These are phyloP conservation scores for Astropecten irregularis DNA, from an alignment of 53 echinoderm and acorn worm species.

Conservation along the genomic window DNA sequence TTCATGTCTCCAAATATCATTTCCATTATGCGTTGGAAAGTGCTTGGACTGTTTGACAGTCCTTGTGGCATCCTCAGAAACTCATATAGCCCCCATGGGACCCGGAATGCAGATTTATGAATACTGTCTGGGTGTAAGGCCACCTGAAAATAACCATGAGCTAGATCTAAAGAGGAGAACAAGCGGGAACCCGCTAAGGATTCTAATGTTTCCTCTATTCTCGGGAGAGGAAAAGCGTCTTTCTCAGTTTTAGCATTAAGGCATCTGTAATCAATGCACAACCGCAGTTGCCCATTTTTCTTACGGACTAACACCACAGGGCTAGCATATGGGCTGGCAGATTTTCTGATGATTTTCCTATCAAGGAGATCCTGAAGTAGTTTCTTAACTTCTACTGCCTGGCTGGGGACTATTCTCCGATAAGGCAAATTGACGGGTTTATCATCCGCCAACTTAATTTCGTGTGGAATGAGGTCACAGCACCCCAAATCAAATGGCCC, in stretches of 20 bases:
- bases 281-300: slow-evolving; percentile 24
- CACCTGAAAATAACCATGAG: slow-evolving; percentile 37
- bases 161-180: too few relatives aligned
- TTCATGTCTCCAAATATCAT: slow-evolving; percentile 32
- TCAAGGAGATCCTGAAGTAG: slow-evolving; percentile 30
- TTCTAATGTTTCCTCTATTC: too few relatives aligned
- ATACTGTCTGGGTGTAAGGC: slow-evolving; percentile 11
- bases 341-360: slow-evolving; percentile 3
- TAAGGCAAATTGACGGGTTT: slow-evolving; percentile 54
- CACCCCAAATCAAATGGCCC: slow-evolving; percentile 67
- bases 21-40: slow-evolving; percentile 41
- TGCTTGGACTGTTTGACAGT: slow-evolving; percentile 35
- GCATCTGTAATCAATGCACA: slow-evolving; percentile 61
- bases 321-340: slow-evolving; percentile 19
- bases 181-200: too few relatives aligned
- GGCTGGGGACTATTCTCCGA: slow-evolving; percentile 55
- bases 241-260: too few relatives aligned
- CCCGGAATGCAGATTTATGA: slow-evolving; percentile 9
- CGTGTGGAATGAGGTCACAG: slow-evolving; percentile 74
- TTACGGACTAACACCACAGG: slow-evolving; percentile 55
- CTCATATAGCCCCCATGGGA: slow-evolving; percentile 49
- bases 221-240: too few relatives aligned
- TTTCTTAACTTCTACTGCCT: slow-evolving; percentile 42
- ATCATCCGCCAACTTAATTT: slow-evolving; percentile 44
- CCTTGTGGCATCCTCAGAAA: slow-evolving; percentile 40